These are phyloP conservation scores for Neolamprologus hecqui DNA, from an alignment of 2,113 vertebrate species.

Conservation along the genomic window DNA sequence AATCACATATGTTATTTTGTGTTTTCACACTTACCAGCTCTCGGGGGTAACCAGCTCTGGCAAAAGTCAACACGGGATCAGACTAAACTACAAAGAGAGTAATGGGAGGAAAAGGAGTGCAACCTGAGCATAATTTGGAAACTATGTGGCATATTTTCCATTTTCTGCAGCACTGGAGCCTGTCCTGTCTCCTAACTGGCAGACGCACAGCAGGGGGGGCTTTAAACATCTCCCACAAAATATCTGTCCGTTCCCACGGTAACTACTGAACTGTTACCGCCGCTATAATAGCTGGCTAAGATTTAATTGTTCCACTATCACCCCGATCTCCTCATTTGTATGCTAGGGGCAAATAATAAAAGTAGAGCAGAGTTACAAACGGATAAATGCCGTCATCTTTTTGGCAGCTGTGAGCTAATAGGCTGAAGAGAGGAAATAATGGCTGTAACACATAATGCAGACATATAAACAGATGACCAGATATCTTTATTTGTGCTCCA, in stretches of 20 bases:
- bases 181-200: constrained; percentile 49
- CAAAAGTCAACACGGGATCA: constrained; percentile 37
- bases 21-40: constrained; percentile 16
- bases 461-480: neutral
- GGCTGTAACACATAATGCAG: neutral
- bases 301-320: neutral
- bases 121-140: constrained; percentile 62
- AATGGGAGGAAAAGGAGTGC: constrained; percentile 17
- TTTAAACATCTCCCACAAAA: constrained; percentile 47
- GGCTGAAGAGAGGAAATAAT: neutral
- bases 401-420: neutral
- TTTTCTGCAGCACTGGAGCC: constrained; percentile 53
- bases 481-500: neutral
- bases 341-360: neutral
- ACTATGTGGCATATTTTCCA: constrained; percentile 69
- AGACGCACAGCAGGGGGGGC: constrained; percentile 55
- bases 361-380: neutral
- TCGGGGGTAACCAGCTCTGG: constrained; percentile 16
- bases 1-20: constrained; percentile 11
- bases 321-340: neutral
- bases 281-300: neutral
- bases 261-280: constrained; percentile 5
- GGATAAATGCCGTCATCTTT: neutral
- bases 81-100: constrained; percentile 33
- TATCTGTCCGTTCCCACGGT: constrained; percentile 54